phyloP scores from a whole-genome alignment of 2,797 vertebrate genomes.

The Chelon labrosus region DNA sequence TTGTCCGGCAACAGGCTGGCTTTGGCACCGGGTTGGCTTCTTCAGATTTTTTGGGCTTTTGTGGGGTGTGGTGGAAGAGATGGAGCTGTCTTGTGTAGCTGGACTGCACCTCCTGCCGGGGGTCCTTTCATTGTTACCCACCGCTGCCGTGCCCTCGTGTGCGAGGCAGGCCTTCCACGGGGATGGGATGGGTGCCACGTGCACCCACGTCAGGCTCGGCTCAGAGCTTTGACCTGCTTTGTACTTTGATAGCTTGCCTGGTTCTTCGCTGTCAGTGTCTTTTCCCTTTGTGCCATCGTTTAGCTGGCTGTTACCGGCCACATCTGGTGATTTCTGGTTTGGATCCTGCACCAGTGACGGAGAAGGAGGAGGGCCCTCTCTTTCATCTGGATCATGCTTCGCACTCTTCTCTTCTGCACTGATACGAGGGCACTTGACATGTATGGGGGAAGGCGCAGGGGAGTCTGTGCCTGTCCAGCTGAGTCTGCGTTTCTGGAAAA shows the following conservation, averaged over 20 bases:
- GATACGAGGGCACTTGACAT: constrained; percentile 65
- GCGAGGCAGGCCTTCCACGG: constrained; percentile 75
- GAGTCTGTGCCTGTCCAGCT: constrained; percentile 84
- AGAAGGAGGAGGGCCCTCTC: constrained; percentile 8
- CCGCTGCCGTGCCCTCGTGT: constrained; percentile 42
- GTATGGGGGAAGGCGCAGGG: constrained; percentile 64
- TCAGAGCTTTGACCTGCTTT: constrained; percentile 77
- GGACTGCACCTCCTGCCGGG: constrained; percentile 70
- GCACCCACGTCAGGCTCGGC: constrained; percentile 89
- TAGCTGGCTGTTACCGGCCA: constrained; percentile 21
- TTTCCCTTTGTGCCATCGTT: constrained; percentile 48
- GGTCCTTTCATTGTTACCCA: constrained; percentile 30
- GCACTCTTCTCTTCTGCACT: constrained; percentile 45
- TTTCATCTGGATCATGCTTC: constrained; percentile 31
- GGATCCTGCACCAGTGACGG: constrained; percentile 10
- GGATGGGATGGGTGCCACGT: constrained; percentile 87
- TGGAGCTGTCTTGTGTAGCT: constrained; percentile 85
- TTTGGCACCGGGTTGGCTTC: constrained; percentile 77
- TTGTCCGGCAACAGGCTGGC: constrained; percentile 69
- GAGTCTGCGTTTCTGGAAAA: constrained; percentile 82
- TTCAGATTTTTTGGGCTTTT: constrained; percentile 63
- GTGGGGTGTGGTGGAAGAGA: constrained; percentile 75
- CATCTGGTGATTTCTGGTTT: constrained; percentile 20
- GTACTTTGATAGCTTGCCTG: constrained; percentile 48
- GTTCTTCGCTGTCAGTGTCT: constrained; percentile 45